These are phyloP conservation scores for Pelecanoides urinatrix DNA, from an alignment of 2,113 vertebrate species.

Conservation along the genomic window DNA sequence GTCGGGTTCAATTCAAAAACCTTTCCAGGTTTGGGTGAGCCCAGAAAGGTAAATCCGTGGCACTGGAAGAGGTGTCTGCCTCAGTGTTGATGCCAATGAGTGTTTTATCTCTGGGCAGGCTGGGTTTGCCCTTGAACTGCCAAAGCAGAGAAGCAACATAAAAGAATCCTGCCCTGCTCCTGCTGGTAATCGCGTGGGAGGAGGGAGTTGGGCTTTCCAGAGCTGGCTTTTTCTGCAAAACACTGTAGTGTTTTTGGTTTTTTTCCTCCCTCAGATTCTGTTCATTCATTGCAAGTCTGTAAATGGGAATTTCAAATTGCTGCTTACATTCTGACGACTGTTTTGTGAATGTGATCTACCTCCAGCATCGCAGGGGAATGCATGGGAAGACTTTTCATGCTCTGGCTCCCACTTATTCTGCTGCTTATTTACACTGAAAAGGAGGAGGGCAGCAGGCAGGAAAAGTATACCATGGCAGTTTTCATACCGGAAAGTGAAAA, in stretches of 20 bases:
- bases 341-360: not conserved
- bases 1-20: not conserved
- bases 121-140: not conserved
- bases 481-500: not conserved
- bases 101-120: not conserved
- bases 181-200: accelerated
- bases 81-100: not conserved
- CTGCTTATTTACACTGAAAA: not conserved
- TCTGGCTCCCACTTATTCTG: not conserved
- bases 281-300: not conserved
- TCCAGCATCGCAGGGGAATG: not conserved
- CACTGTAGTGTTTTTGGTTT: not conserved
- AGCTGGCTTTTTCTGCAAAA: not conserved
- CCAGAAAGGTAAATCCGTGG: not conserved
- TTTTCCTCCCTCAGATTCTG: not conserved
- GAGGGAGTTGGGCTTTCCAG: not conserved
- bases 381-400: not conserved
- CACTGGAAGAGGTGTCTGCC: not conserved
- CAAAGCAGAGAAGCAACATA: not conserved
- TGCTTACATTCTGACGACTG: not conserved
- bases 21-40: not conserved
- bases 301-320: not conserved
- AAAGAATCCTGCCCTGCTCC: not conserved
- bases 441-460: not conserved
- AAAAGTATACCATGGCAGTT: not conserved